Conservation (phyloP, 2,113 vertebrate genomes). For the Eclectus roratus region DNA sequence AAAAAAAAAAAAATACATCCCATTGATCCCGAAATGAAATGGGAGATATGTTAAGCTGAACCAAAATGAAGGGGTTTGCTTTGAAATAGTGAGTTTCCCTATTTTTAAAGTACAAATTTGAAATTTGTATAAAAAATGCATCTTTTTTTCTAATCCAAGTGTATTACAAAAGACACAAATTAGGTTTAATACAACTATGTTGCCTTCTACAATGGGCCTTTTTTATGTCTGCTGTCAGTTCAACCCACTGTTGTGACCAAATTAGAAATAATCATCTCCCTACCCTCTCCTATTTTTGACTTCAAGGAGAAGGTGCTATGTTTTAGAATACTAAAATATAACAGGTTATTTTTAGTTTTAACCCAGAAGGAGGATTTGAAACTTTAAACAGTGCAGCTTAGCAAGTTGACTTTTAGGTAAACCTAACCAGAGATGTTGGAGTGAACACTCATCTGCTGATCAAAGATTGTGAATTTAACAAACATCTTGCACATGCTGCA, state of each 20-base stretch:
- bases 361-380: neutral
- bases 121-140: neutral
- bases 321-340: neutral
- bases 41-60: neutral
- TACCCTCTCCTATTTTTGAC: neutral
- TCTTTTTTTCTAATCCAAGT: neutral
- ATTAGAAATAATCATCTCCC: neutral
- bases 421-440: neutral
- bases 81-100: neutral
- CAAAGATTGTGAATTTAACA: neutral
- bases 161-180: neutral
- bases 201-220: neutral
- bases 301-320: neutral
- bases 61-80: neutral
- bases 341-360: neutral
- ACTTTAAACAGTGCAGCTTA: neutral
- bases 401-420: neutral
- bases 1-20: neutral
- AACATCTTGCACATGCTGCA: neutral
- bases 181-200: neutral
- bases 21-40: neutral
- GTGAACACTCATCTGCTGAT: neutral
- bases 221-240: neutral
- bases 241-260: neutral
- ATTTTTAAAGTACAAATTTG: neutral